Conservation (phyloP, 2,797 vertebrate species). For the Melanotaenia pygmaea region DNA sequence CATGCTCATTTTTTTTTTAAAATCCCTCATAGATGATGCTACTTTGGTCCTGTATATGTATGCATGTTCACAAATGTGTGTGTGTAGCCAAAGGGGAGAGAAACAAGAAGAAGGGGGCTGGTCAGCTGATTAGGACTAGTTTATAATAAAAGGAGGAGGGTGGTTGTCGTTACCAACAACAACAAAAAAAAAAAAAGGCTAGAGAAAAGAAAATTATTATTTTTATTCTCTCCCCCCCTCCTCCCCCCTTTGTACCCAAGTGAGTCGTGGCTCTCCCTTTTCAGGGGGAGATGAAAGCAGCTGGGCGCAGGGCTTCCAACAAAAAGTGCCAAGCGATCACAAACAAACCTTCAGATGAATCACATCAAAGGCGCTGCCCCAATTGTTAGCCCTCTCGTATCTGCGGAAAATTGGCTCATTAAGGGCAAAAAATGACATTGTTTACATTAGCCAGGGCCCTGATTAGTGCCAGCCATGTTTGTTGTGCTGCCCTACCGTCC, state of each 20-base stretch:
- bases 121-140: slow-evolving; percentile 81
- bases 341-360: slow-evolving; percentile 88
- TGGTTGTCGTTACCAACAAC: slow-evolving; percentile 52
- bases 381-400: slow-evolving; percentile 86
- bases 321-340: slow-evolving; percentile 85
- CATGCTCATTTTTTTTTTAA: slow-evolving; percentile 70
- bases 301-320: slow-evolving; percentile 79
- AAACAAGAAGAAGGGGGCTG: slow-evolving; percentile 60
- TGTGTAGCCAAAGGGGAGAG: slow-evolving; percentile 38
- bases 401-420: slow-evolving; percentile 90
- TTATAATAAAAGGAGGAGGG: slow-evolving; percentile 70
- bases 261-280: slow-evolving; percentile 77
- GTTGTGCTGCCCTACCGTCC: slow-evolving; percentile 81
- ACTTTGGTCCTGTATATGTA: slow-evolving; percentile 46
- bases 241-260: slow-evolving; percentile 70
- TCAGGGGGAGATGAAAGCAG: slow-evolving; percentile 88
- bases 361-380: slow-evolving; percentile 89
- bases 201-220: slow-evolving; percentile 78
- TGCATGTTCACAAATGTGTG: slow-evolving; percentile 55
- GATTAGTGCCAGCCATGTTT: slow-evolving; percentile 88
- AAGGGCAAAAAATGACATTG: slow-evolving; percentile 87
- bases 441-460: slow-evolving; percentile 86
- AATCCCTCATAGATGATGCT: slow-evolving; percentile 64
- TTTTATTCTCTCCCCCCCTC: slow-evolving; percentile 59
- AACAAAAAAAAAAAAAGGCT: slow-evolving; percentile 23